phyloP scores from a whole-genome alignment of 2,888 invertebrate genomes.

The Pediacus dermestoides region DNA sequence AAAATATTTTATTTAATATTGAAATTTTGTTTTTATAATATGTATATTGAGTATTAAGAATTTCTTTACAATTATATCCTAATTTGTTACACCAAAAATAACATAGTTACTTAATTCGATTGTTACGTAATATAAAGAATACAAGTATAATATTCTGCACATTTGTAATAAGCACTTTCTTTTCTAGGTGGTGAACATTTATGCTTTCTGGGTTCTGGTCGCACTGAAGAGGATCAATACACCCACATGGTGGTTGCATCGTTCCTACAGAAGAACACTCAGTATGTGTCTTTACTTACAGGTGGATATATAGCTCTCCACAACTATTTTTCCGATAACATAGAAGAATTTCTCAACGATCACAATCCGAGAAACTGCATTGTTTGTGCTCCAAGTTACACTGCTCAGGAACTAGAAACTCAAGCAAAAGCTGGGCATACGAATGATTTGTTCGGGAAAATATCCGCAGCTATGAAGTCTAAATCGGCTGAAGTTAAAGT shows the following conservation, averaged over 20 bases:
- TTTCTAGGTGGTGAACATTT: slow-evolving; percentile 72
- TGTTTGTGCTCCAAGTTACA: slow-evolving; percentile 64
- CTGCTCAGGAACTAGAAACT: slow-evolving; percentile 21
- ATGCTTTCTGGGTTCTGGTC: slow-evolving; percentile 90
- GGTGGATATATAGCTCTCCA: slow-evolving; percentile 88
- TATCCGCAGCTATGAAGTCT: slow-evolving; percentile 82
- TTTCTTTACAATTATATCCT: too few species aligned
- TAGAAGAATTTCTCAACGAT: slow-evolving; percentile 77
- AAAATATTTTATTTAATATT: too few species aligned
- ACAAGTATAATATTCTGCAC: too few species aligned
- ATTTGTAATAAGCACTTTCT: too few species aligned
- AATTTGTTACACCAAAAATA: too few species aligned
- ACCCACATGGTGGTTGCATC: slow-evolving; percentile 98
- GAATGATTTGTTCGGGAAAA: slow-evolving; percentile 75
- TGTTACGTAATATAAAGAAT: too few species aligned
- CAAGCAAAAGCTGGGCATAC: slow-evolving; percentile 44
- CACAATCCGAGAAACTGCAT: slow-evolving; percentile 78
- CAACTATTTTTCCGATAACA: slow-evolving; percentile 77
- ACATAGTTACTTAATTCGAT: too few species aligned
- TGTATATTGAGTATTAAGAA: too few species aligned
- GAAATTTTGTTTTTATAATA: too few species aligned
- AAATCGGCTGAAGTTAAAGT: slow-evolving; percentile 91
- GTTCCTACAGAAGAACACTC: slow-evolving; percentile 89
- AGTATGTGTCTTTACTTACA: slow-evolving; percentile 86
- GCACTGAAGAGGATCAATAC: slow-evolving; percentile 90